These are phyloP conservation scores for Spodoptera littoralis DNA, from an alignment of 2,888 invertebrate genomes.

Conservation along the genomic window DNA sequence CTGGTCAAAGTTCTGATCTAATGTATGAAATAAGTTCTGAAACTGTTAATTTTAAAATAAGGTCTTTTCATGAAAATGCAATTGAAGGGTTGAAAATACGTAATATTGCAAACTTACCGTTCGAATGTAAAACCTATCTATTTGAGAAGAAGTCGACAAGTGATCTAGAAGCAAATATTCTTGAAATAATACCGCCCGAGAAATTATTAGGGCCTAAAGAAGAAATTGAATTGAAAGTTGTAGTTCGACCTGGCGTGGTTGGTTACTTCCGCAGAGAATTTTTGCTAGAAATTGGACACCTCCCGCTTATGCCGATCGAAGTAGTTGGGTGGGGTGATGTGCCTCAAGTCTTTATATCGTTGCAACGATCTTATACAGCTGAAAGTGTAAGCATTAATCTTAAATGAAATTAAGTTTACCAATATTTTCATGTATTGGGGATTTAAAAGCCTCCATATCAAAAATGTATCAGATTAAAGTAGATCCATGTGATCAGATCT, in stretches of 20 bases:
- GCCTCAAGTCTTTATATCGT: constrained; percentile 88
- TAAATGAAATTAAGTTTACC: background rate
- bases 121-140: constrained; percentile 80
- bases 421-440: no score
- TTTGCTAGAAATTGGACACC: constrained; percentile 87
- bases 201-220: constrained; percentile 80
- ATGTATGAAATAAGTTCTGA: constrained; percentile 83
- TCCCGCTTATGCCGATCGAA: constrained; percentile 85
- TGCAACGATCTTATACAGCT: constrained; percentile 79
- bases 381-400: constrained; percentile 61
- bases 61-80: constrained; percentile 80
- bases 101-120: constrained; percentile 85
- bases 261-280: constrained; percentile 86
- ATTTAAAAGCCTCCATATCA: no score
- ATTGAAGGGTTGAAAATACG: constrained; percentile 75
- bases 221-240: constrained; percentile 77
- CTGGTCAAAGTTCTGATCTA: constrained; percentile 86
- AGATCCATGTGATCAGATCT: no score
- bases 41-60: constrained; percentile 81
- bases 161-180: constrained; percentile 79
- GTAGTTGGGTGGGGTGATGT: constrained; percentile 89
- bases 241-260: constrained; percentile 86
- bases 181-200: constrained; percentile 79
- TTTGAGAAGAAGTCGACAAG: constrained; percentile 72
- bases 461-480: no score